phyloP scores from a whole-genome alignment of 2,888 invertebrate genomes.

The Pecten maximus region DNA sequence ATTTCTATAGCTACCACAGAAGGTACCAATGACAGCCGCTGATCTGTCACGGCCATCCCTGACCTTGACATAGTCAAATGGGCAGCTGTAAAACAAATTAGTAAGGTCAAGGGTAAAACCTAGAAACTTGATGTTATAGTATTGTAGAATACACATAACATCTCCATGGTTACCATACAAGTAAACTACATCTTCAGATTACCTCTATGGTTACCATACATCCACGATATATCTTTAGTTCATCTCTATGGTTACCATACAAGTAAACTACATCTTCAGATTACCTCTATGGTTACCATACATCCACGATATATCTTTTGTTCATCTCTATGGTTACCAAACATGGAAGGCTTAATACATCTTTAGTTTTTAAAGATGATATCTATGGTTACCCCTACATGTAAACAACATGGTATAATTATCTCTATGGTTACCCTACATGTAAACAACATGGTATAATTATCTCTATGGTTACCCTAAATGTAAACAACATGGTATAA shows the following conservation, averaged over 20 bases:
- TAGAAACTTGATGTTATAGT: background rate
- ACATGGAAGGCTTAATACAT: too few relatives aligned
- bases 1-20: constrained; percentile 98
- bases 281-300: background rate
- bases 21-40: constrained; percentile 95
- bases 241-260: background rate
- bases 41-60: constrained; percentile 94
- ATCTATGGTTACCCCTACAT: too few relatives aligned
- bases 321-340: background rate
- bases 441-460: background rate
- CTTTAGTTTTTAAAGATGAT: background rate
- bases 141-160: background rate
- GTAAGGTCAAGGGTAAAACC: background rate
- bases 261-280: background rate
- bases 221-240: background rate
- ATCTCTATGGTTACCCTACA: background rate
- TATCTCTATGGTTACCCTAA: background rate
- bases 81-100: constrained; percentile 89
- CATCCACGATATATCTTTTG: background rate
- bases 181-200: background rate
- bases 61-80: constrained; percentile 98
- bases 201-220: background rate
- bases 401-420: too few relatives aligned
- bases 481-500: too few relatives aligned
- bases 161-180: background rate